phyloP scores from a whole-genome alignment of 2,113 vertebrate genomes.

The Clarias macrocephalus region DNA sequence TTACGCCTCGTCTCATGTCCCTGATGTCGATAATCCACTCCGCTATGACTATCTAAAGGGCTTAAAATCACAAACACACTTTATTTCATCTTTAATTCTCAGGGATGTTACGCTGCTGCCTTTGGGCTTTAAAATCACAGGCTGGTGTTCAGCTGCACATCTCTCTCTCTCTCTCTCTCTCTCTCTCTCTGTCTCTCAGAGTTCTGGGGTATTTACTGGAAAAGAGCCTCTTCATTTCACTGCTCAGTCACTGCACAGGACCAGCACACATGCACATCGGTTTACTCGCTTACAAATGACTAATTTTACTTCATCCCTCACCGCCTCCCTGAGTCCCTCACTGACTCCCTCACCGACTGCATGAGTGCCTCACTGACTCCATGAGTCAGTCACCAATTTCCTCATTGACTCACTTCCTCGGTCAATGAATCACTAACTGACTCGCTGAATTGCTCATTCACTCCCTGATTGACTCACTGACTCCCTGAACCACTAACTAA shows the following conservation, averaged over 20 bases:
- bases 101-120: slow-evolving; percentile 6
- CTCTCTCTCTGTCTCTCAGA: not conserved
- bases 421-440: not conserved
- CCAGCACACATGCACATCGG: not conserved
- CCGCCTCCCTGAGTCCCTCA: not conserved
- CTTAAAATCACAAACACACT: slow-evolving; percentile 17
- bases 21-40: slow-evolving; percentile 20
- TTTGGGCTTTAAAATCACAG: not conserved
- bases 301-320: not conserved
- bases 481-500: not conserved
- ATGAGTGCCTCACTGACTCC: not conserved
- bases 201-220: not conserved
- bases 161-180: not conserved
- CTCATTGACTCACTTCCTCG: not conserved
- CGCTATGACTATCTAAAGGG: slow-evolving; percentile 30
- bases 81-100: slow-evolving; percentile 10
- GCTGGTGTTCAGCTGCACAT: not conserved
- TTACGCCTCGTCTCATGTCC: not conserved
- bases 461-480: not conserved
- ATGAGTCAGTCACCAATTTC: not conserved
- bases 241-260: not conserved
- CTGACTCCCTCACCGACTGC: not conserved
- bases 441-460: not conserved
- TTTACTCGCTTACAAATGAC: not conserved
- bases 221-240: not conserved